phyloP scores from a whole-genome alignment of 2,888 invertebrate species.

The Zhuqinia jingwanae region DNA sequence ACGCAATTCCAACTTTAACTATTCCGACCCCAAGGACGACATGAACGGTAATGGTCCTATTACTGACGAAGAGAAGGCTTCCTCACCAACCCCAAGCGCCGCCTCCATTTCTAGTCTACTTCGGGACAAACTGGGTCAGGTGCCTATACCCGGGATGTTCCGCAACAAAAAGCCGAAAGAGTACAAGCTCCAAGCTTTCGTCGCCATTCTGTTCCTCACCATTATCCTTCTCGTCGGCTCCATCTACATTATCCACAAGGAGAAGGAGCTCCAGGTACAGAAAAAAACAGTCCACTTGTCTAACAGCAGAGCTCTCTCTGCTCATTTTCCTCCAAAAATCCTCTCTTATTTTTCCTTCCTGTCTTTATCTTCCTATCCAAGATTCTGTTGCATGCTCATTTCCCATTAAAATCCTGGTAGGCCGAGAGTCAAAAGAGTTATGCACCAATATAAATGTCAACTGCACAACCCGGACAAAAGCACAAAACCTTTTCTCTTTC shows the following conservation, averaged over 20 bases:
- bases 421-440: conserved; percentile 57
- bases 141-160: conserved; percentile 87
- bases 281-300: background rate
- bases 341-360: background rate
- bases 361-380: background rate
- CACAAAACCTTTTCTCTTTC: background rate
- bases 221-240: conserved; percentile 91
- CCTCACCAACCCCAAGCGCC: conserved; percentile 65
- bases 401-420: conserved; percentile 35
- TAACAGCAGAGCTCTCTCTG: conserved; percentile 50
- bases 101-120: conserved; percentile 65
- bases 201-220: conserved; percentile 88
- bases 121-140: conserved; percentile 70
- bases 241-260: conserved; percentile 91
- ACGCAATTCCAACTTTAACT: conserved; percentile 69
- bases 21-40: conserved; percentile 53
- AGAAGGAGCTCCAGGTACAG: conserved; percentile 86
- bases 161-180: conserved; percentile 87
- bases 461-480: conserved; percentile 15
- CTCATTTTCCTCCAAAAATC: background rate
- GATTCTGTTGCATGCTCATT: conserved; percentile 36
- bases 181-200: conserved; percentile 84
- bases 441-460: conserved; percentile 68
- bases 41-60: conserved; percentile 8
- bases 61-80: conserved; percentile 52